These are phyloP conservation scores for Doryteuthis pealeii DNA, from an alignment of 1,140 invertebrate species.

Conservation along the genomic window DNA sequence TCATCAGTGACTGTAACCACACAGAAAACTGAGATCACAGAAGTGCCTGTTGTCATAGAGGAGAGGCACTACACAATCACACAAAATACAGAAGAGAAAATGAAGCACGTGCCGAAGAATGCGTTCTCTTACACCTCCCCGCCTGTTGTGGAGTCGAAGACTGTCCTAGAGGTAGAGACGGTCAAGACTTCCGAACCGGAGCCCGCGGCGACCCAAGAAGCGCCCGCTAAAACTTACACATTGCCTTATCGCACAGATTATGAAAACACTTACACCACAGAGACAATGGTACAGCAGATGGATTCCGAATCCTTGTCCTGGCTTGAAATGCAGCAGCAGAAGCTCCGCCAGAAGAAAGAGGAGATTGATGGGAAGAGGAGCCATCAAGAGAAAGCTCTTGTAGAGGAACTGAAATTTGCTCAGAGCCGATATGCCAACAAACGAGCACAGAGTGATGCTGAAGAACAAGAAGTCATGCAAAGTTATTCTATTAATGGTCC, in stretches of 20 bases:
- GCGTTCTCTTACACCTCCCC: conserved; percentile 39
- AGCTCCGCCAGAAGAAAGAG: conserved; percentile 52
- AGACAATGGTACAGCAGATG: conserved; percentile 35
- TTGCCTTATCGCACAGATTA: conserved; percentile 51
- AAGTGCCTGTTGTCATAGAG: conserved; percentile 41
- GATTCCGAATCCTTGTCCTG: conserved; percentile 42
- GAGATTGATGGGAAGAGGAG: conserved; percentile 40
- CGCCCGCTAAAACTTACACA: conserved; percentile 26
- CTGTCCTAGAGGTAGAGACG: not conserved
- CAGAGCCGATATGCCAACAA: conserved; percentile 54
- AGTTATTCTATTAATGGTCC: conserved; percentile 43
- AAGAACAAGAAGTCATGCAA: conserved; percentile 42
- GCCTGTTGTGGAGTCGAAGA: not conserved
- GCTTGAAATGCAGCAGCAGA: conserved; percentile 60
- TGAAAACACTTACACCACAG: conserved; percentile 36
- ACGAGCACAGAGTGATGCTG: conserved; percentile 43
- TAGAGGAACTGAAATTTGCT: conserved; percentile 54
- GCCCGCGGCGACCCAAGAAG: not conserved
- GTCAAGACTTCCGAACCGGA: not conserved
- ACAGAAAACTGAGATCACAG: conserved; percentile 49
- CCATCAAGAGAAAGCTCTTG: conserved; percentile 53
- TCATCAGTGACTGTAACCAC: conserved; percentile 42
- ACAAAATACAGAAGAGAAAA: conserved; percentile 1
- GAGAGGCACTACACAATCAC: conserved; percentile 45
- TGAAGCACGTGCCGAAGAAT: conserved; percentile 18